Base-by-base conservation (phyloP, 2,888 invertebrate genomes). In the Colletes collaris region DNA sequence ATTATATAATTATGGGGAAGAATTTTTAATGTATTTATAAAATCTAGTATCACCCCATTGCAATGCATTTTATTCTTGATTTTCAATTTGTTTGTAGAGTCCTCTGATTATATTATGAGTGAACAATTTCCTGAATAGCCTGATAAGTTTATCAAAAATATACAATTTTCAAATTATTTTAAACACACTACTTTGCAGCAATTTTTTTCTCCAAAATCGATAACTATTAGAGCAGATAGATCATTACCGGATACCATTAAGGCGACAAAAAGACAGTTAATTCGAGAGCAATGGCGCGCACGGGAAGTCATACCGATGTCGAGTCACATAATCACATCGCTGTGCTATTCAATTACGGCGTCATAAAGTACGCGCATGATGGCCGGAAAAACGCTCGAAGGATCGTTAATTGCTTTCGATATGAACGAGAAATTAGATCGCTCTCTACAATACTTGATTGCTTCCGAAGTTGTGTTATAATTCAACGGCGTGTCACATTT, bases 221-320 rank as follows among this genome's bases (percentile, higher is more conserved):
- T 68, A 68, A n/a, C 62, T 75, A 68, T 64, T 58, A n/a, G 59
- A 68, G 68, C 59, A 35, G 64, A 76, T 76, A 56, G 49, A 64
- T 79, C 40, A 63, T 58, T 63, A 56, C 19, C 27, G 58, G 46
- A 63, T 76, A 49, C 46, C 50, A 49, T 76, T 66, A 40, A 1
- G 16, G 6, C 10, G 7, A 49, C 46, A 74, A 35, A 27, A 71
- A 67, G 76, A 0, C 37, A 70, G 56, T 11, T 66, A 71, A 76
- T 71, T 50, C 5, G 58, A 71, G 66, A 46, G 65, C 56, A 53
- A 66, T 71, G 62, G 49, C 70, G 76, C 13, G 49, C 58, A 71
- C 76, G 77, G 79, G 79, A 76, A 77, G 79, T 79, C 70, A 56
- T 71, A 79, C 62, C 70, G 53, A 58, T 53, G 70, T 71, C 77